Evolutionary conservation across 23 tunicate species (phyloP), one percentile per base, ranked within the genome.

Genomic region (Corella eumyota): DNA sequence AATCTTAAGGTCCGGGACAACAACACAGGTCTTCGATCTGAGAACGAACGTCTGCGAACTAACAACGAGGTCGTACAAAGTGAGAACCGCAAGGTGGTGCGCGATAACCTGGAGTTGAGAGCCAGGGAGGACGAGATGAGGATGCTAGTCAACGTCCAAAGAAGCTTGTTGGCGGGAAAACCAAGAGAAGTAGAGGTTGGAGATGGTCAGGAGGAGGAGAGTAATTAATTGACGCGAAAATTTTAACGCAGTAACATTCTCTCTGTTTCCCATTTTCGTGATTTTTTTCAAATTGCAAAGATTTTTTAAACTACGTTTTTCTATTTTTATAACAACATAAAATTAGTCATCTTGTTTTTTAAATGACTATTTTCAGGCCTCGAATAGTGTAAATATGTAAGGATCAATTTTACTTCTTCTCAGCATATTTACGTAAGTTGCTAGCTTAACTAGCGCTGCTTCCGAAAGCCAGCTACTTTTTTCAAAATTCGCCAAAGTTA

Each of bases 91-190:
- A 66, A 72, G 45, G 32, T 77, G 28, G 64, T 67, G 20, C 66
- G 77, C 25, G 95, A 86, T 25, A 86, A 86, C 71, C 34, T 86
- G 71, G 95, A 77, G 62, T 58, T 77, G 31, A 71, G 72, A 51
- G 80, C 81, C 11, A 47, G 95, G 9, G 95, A 86, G 60, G 95
- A 77, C 38, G 86, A 86, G 59, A 77, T 86, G 86, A 62, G 80
- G 51, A 77, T 72, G 86, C 25, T 86, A 61, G 95, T 86, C 46
- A 86, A 77, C 60, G 80, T 86, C 34, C 85, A 47, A 30, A 80
- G 66, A 59, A 63, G 81, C 61, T 71, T 86, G 5, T 75, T 86
- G 24, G 66, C 94, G n/a, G 73, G 78, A 4, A 76, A 84, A 60
- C 60, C 60, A 2, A 77, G 84, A 28, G 63, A 73, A 3, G 62